Conservation (phyloP, 2,888 invertebrate genomes). For the Agrypnus murinus region DNA sequence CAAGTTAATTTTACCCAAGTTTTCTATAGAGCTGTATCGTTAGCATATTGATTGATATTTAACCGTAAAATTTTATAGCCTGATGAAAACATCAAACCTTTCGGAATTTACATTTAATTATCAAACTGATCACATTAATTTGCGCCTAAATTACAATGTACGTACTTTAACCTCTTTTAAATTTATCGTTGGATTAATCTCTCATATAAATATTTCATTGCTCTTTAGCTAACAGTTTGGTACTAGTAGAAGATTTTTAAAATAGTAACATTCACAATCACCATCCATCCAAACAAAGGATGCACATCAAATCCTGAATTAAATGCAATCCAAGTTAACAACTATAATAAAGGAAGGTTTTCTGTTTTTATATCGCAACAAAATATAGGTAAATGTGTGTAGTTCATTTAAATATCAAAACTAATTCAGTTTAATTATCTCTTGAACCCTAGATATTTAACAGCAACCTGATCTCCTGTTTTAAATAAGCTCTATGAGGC, state of each 20-base stretch:
- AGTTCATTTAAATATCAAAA: not conserved
- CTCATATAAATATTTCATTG: too few relatives aligned
- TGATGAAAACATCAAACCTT: not conserved
- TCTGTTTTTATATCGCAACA: too few relatives aligned
- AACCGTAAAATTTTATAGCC: constrained; percentile 13
- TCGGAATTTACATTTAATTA: constrained; percentile 20
- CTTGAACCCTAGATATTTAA: constrained; percentile 6
- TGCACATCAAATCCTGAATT: too few relatives aligned
- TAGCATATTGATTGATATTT: constrained; percentile 20
- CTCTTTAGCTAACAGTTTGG: too few relatives aligned
- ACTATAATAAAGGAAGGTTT: too few relatives aligned
- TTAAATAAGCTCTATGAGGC: constrained; percentile 3
- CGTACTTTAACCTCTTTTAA: not conserved
- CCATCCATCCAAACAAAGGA: too few relatives aligned
- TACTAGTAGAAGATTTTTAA: too few relatives aligned
- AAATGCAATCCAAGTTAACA: too few relatives aligned
- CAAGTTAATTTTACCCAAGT: not conserved
- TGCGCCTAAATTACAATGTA: not conserved
- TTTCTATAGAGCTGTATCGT: not conserved
- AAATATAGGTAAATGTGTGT: not conserved
- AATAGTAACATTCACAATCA: too few relatives aligned
- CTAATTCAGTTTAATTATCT: not conserved
- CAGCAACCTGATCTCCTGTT: not conserved
- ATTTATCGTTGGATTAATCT: not conserved
- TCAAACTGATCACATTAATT: not conserved